Base-by-base conservation (phyloP, 2,888 invertebrate genomes). In the Troides aeacus region DNA sequence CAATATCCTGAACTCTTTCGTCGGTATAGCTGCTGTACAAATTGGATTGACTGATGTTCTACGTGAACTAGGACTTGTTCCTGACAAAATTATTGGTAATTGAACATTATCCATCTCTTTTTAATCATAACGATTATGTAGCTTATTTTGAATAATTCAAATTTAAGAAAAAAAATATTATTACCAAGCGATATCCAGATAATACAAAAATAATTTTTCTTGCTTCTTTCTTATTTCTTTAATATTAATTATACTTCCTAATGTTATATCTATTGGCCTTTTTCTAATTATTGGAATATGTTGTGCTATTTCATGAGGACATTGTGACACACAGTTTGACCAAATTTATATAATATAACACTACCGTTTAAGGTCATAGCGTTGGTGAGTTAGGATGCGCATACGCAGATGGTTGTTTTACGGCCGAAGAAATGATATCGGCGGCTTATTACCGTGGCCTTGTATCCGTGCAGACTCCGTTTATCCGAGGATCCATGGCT, bases 341-440 rank as follows among this genome's bases (percentile, higher is more conserved):
- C 6, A 6, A 18, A 18, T 53, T n/a, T 18, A 53, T 53, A 53
- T n/a, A 53, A 53, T 7, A 53, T 53, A n/a, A n/a, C 53, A 21
- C n/a, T n/a, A 5, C n/a, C 8, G 1, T 18, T 18, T 15, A 69
- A 93, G 98, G 99, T 0, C 98, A 99, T 84, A 99, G 98, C 30
- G 96, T 97, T 12, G 67, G 67, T 42, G 67, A 67, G 18, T 23
- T 67, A 15, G 66, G 66, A 21, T 66, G 99, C 84, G 98, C 97
- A 0, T 99, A 99, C 84, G 98, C 97, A 1, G 99, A 99, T 84
- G 97, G 97, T 0, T 96, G 97, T 74, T 93, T 99, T 70, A 96
- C 97, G 0, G 94, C 95, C 0, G 96, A 97, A 79, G 96, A 98
- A 87, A 96, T 96, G 91, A 95, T 98, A 62, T 84, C 97, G 23